Percentiles rank a stretch among this genome's conserved stretches.
phyloP scores from a whole-genome alignment of 1,140 invertebrate genomes.

The Leucophenga varia region DNA sequence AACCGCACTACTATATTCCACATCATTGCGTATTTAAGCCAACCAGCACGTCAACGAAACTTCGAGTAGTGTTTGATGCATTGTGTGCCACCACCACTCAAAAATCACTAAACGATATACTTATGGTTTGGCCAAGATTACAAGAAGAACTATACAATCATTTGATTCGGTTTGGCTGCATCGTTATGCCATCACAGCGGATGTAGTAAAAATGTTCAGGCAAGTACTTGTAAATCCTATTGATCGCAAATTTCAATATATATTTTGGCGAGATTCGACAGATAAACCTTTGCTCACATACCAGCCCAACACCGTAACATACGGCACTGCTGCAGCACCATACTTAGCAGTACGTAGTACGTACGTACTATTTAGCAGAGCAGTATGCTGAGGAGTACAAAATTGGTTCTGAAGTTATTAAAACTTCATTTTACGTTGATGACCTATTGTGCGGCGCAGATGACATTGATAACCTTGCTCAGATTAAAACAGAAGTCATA shows the following conservation, averaged over 20 bases:
- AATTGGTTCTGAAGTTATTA: too few relatives aligned
- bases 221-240: slow-evolving; percentile 45
- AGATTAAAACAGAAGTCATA: neutral
- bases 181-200: slow-evolving; percentile 39
- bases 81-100: slow-evolving; percentile 15
- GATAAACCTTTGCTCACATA: slow-evolving; percentile 25
- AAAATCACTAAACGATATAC: slow-evolving; percentile 47
- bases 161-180: slow-evolving; percentile 50
- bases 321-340: too few relatives aligned
- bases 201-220: slow-evolving; percentile 57
- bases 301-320: slow-evolving; percentile 12
- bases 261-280: slow-evolving; percentile 50
- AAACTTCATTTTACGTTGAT: too few relatives aligned
- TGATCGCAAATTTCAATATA: slow-evolving; percentile 51
- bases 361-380: too few relatives aligned
- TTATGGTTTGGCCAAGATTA: slow-evolving; percentile 44
- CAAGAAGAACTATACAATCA: slow-evolving; percentile 56
- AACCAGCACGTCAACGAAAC: neutral
- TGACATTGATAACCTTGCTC: too few relatives aligned
- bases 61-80: neutral
- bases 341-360: too few relatives aligned
- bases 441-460: too few relatives aligned
- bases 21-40: neutral
- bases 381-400: too few relatives aligned
- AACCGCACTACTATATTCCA: neutral